Base-by-base conservation (phyloP, 2,113 vertebrate genomes). In the Antennarius striatus region DNA sequence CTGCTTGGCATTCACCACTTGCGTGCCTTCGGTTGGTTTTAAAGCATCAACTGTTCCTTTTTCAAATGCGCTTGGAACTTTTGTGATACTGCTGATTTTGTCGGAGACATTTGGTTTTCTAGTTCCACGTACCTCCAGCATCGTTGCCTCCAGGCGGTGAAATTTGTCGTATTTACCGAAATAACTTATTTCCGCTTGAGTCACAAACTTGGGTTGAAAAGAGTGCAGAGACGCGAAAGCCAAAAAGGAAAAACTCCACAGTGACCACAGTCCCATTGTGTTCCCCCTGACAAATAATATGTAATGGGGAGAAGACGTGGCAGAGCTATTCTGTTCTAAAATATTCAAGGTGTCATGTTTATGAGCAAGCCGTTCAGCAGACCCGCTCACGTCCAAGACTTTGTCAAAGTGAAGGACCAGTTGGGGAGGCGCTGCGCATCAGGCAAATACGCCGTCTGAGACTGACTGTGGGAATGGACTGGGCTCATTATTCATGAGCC, bases 351-450 rank as follows among this genome's bases (percentile, higher is more conserved):
- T 28, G 62, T 73, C 76, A 73, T 81, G 47, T 71, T 74, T 53
- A 55, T 50, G 56, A 64, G 48, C 74, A 63, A 50, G 72, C 60
- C 62, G 54, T 63, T 75, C 74, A 48, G 80, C 71, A 80, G 80
- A 82, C 65, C 82, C 57, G 82, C 76, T 86, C 86, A 58, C 71
- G 80, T 86, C 86, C 81, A 88, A 79, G 84, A 89, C 81, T 88
- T 81, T 83, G 88, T 86, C 82, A 90, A 90, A 91, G 89, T 89
- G 89, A 89, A 74, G 52, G 68, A 76, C 51, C 73, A 84, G 84
- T 79, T 88, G 79, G 82, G 83, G 81, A 79, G 85, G 88, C 79
- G 89, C 82, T 88, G 85, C 76, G 89, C 86, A 78, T 83, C 86
- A 88, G 73, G 73, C 80, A 45, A 66, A 67, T 82, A 80, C 86